Evolutionary conservation across 2,797 vertebrate genomes (phyloP), one percentile per base, ranked within the genome.

Genomic region (Apodemus agrarius): DNA sequence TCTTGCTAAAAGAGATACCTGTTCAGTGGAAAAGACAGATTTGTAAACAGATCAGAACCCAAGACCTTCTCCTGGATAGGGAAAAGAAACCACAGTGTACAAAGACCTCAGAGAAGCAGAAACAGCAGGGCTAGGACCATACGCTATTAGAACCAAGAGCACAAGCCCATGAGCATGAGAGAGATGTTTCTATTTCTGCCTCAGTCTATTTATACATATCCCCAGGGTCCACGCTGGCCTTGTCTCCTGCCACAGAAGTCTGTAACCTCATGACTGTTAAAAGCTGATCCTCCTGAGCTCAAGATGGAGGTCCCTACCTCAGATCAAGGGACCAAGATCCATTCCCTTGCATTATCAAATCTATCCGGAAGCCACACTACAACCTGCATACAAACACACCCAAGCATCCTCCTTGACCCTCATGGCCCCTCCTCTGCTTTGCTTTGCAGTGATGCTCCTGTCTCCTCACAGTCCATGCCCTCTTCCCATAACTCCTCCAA

Each of bases 1-100:
- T 96, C 92, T 90, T 74, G 57, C 31, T 94, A 89, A 97, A 97
- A 97, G 79, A 95, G 72, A 96, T 31, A 91, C 69, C 92, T 96
- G 86, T 95, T 96, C 67, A 96, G 89, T 75, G 31, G 24, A 40
- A 43, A 46, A 97, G 91, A 95, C 90, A 96, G 95, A 81, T 46
- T 29, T 74, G 65, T 97, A 95, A 97, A 98, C 94, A 96, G 96
- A 96, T 91, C 89, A 88, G 67, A 21, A n/a, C 67, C 67, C 19
- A 34, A 72, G 67, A 72, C 67, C 34, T 72, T 72, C 67, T 69
- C 34, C 34, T n/a, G 61, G 46, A 83, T 7, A 67, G 14, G 19
- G 83, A 85, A 85, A 54, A 90, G 89, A 96, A 63, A 90, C 83
- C 34, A 63, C 3, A 80, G 3, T 74, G 83, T 31, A 95, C 92